Conservation (phyloP, 2,888 invertebrate species). For the Apomyelois bistriatella region DNA sequence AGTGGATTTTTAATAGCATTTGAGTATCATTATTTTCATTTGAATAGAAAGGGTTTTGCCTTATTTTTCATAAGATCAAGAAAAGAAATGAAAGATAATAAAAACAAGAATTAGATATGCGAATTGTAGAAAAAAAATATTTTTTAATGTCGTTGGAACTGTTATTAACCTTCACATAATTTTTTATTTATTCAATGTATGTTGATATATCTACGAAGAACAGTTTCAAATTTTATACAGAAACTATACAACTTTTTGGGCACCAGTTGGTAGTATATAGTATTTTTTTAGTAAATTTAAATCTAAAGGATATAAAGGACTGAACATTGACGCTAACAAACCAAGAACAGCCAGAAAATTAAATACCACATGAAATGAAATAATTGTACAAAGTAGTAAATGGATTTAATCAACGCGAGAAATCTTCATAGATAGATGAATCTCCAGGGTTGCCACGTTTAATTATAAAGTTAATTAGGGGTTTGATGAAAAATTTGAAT, state of each 20-base stretch:
- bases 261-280: too few relatives aligned
- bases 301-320: too few relatives aligned
- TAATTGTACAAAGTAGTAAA: slow-evolving; percentile 16
- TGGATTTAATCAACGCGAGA: slow-evolving; percentile 21
- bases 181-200: too few relatives aligned
- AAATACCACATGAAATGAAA: slow-evolving; percentile 11
- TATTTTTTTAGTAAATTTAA: too few relatives aligned
- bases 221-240: too few relatives aligned
- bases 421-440: slow-evolving; percentile 59
- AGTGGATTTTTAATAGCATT: slow-evolving; percentile 7
- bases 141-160: too few relatives aligned
- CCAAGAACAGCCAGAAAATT: background rate
- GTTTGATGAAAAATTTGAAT: slow-evolving; percentile 75
- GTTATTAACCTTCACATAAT: too few relatives aligned
- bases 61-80: background rate
- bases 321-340: too few relatives aligned
- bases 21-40: background rate
- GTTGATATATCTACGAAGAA: too few relatives aligned
- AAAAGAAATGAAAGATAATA: slow-evolving; percentile 11
- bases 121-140: too few relatives aligned
- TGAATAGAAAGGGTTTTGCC: background rate
- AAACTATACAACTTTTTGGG: too few relatives aligned
- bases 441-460: slow-evolving; percentile 59
- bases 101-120: background rate
- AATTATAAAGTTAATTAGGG: slow-evolving; percentile 74